phyloP scores from a whole-genome alignment of 2,797 vertebrate genomes.

The Chelon labrosus region DNA sequence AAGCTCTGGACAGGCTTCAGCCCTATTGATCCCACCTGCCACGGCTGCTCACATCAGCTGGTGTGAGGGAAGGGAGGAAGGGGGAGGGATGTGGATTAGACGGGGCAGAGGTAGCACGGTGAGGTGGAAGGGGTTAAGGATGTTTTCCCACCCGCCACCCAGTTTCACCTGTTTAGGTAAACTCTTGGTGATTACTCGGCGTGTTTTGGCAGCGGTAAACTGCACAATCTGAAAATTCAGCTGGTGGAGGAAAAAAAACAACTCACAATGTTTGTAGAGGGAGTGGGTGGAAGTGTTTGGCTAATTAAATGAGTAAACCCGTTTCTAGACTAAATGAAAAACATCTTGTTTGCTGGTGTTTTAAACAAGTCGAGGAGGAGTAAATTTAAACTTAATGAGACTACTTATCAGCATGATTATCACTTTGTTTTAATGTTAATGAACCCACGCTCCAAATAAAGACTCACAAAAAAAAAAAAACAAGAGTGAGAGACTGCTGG shows the following conservation, averaged over 20 bases:
- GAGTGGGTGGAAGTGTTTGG: constrained; percentile 29
- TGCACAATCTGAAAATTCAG: constrained; percentile 8
- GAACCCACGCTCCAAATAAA: constrained; percentile 9
- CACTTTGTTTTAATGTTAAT: constrained; percentile 10
- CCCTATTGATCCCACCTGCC: constrained; percentile 81
- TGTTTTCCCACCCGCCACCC: constrained; percentile 30
- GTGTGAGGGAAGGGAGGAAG: not conserved
- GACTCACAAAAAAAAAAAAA: not conserved
- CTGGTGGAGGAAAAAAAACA: no score
- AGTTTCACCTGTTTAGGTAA: constrained; percentile 28
- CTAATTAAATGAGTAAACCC: constrained; percentile 40
- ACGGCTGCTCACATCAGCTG: constrained; percentile 71
- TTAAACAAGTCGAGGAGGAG: constrained; percentile 17
- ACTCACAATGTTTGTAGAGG: constrained; percentile 28
- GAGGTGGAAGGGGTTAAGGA: not conserved
- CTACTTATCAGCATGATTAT: constrained; percentile 38
- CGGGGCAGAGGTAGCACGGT: constrained; percentile 23
- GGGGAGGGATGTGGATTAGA: constrained; percentile 22
- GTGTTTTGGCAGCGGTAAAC: constrained; percentile 14
- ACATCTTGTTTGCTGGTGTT: constrained; percentile 42
- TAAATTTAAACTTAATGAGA: constrained; percentile 39
- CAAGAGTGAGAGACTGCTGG: not conserved
- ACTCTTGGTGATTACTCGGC: constrained; percentile 28
- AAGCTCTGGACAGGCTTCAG: constrained; percentile 78
- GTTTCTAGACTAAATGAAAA: constrained; percentile 32